Evolutionary conservation across 2,113 vertebrate genomes (phyloP), one percentile per base, ranked within the genome.

Genomic region (Notothenia rossii): DNA sequence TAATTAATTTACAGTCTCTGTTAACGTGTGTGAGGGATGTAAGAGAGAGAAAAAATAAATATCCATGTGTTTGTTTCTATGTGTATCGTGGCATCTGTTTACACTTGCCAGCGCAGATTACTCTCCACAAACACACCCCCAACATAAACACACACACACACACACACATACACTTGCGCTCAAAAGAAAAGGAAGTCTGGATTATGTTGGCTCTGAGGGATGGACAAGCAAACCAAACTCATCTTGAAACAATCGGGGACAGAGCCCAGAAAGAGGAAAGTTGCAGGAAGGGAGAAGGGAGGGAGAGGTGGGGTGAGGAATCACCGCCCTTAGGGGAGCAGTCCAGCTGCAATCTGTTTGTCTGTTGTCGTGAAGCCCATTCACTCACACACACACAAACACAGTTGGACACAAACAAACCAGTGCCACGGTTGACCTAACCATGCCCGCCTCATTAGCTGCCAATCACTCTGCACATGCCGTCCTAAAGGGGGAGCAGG

Each of bases 191-290:
- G 86, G 86, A 92, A 89, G 85, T 93, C 93, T 94, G 94, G 93
- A 79, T 93, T 93, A 85, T 91, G 90, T 94, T 90, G 91, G 81
- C 89, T 91, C 83, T 88, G 86, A 75, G 83, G 88, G 79, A 90
- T 69, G 84, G 89, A 90, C 87, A 88, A 84, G 88, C 72, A 74
- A 89, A 91, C 90, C 82, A 91, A 88, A 91, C 88, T 94, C 92
- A 94, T 94, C 90, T 94, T 94, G 93, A 94, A 94, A 91, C 92
- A 92, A 94, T 93, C 51, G 77, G 71, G 49, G 79, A 70, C 62
- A 67, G 79, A 54, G 79, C 49, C 20, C 77, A 74, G 70, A 83
- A 59, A 73, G 62, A 79, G 79, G 78, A 72, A 88, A 90, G 83
- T 82, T 85, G 76, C 62, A 82, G 70, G 78, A 79, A 84, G 74